Evolutionary conservation across 2,888 invertebrate species (phyloP).

Genomic region (Stictocephala bisonia): DNA sequence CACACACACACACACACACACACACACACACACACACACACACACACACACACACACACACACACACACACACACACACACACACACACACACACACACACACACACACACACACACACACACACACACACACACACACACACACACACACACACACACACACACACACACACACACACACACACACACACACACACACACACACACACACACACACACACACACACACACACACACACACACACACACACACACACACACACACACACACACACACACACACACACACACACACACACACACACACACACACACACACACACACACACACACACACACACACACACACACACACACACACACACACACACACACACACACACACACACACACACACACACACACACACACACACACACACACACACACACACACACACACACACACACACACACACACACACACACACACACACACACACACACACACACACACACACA

Average conservation of each 20-base stretch:
- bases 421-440: not conserved
- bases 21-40: constrained; percentile 3
- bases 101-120: constrained; percentile 13
- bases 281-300: constrained; percentile 8
- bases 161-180: constrained; percentile 13
- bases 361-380: constrained; percentile 1
- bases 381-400: constrained; percentile 9
- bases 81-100: constrained; percentile 13
- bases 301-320: constrained; percentile 9
- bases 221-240: not conserved
- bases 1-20: constrained; percentile 5
- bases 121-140: constrained; percentile 13
- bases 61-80: constrained; percentile 13
- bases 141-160: constrained; percentile 13
- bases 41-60: constrained; percentile 13
- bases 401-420: not conserved
- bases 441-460: constrained; percentile 2
- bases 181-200: constrained; percentile 13
- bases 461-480: not conserved
- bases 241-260: constrained; percentile 1
- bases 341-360: not conserved
- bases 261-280: constrained; percentile 13
- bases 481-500: not conserved
- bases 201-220: constrained; percentile 1
- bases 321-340: constrained; percentile 13